A percentile compares a stretch with the other conserved stretches of the same genome.
Conservation (phyloP, 2,113 vertebrate species). For the Tympanuchus pallidicinctus region DNA sequence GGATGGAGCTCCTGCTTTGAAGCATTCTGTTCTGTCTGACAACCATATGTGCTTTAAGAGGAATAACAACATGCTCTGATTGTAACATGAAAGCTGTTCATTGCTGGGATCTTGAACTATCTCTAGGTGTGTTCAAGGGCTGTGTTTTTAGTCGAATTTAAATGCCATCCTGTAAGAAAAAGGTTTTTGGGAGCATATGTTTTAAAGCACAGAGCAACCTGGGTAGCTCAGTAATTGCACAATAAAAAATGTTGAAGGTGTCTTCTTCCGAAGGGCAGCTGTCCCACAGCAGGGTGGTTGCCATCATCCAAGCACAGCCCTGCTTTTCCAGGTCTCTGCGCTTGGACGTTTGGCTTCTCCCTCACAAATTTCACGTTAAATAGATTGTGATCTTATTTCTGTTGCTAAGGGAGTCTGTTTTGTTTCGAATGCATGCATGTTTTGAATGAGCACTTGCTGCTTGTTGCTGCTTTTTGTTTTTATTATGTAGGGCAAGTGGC, state of each 20-base stretch:
- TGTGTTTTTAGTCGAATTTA: not conserved
- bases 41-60: conserved; percentile 43
- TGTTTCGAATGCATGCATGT: not conserved
- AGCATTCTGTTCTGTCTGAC: conserved; percentile 27
- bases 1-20: conserved; percentile 22
- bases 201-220: not conserved
- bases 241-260: not conserved
- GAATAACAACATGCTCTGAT: conserved; percentile 17
- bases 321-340: not conserved
- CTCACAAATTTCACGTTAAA: not conserved
- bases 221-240: not conserved
- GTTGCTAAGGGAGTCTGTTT: not conserved
- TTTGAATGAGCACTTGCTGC: not conserved
- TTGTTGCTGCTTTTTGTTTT: conserved; percentile 23
- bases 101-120: not conserved
- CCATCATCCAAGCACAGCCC: not conserved
- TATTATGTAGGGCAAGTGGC: not conserved
- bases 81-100: conserved; percentile 9
- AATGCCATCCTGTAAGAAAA: not conserved
- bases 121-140: not conserved
- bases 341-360: not conserved
- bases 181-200: not conserved
- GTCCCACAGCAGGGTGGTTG: not conserved
- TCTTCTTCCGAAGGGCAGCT: not conserved
- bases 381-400: not conserved